These are phyloP conservation scores for Sylvilagus floridanus DNA, from an alignment of 2,797 vertebrate species.

Conservation along the genomic window DNA sequence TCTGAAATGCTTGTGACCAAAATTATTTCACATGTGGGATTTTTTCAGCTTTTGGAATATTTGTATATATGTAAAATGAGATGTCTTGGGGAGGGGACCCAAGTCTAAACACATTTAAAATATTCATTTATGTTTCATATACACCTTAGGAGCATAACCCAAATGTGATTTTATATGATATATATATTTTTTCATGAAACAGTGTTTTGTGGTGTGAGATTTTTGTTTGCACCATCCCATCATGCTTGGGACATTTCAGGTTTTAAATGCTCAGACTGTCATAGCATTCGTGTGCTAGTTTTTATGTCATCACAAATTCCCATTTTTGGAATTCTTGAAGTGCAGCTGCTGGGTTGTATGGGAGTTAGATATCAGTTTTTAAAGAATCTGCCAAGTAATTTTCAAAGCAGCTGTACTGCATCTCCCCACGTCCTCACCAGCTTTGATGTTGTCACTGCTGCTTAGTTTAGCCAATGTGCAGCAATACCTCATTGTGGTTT, in stretches of 20 bases:
- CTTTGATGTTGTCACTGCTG: not conserved
- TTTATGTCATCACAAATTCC: not conserved
- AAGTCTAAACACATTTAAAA: not conserved
- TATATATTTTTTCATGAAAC: not conserved
- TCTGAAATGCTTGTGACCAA: not conserved
- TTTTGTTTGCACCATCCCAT: not conserved
- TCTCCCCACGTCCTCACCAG: not conserved
- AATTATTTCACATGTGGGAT: not conserved
- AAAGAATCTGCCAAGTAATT: not conserved
- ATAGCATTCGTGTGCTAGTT: not conserved
- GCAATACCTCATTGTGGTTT: not conserved
- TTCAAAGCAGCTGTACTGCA: not conserved
- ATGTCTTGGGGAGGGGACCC: too few species aligned
- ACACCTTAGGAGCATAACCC: too few species aligned
- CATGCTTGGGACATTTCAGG: not conserved
- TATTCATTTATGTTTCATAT: not conserved
- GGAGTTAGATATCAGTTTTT: not conserved
- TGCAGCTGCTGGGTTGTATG: not conserved
- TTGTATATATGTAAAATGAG: not conserved
- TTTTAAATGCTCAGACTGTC: not conserved
- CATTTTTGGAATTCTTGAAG: not conserved
- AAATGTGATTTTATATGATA: not conserved
- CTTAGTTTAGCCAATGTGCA: not conserved
- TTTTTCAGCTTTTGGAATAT: not conserved
- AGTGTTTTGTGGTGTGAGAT: not conserved